Conservation (phyloP, 2,797 vertebrate genomes). For the Anguilla pacifica region DNA sequence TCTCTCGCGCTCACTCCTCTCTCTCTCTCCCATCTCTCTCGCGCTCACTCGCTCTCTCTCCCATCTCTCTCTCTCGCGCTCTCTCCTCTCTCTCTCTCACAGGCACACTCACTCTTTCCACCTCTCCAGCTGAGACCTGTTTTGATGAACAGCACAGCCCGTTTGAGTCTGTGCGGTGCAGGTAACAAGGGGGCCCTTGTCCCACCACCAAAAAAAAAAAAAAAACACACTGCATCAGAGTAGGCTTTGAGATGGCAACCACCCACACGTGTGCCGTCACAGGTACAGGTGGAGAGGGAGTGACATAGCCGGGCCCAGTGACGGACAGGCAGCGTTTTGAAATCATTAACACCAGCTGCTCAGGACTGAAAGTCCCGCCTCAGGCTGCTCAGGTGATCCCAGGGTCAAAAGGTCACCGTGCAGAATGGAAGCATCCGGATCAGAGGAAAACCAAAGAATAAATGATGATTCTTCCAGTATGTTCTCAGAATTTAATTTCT, state of each 20-base stretch:
- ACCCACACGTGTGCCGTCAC: neutral
- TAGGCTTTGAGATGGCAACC: neutral
- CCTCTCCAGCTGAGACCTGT: conserved; percentile 63
- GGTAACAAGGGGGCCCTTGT: conserved; percentile 68
- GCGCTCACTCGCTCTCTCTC: too few relatives aligned
- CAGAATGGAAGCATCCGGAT: neutral
- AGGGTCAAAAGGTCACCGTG: neutral
- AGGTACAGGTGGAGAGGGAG: neutral
- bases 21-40: too few relatives aligned
- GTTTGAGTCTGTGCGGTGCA: conserved; percentile 59
- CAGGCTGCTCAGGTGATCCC: neutral
- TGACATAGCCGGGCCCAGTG: neutral
- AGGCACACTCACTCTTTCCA: conserved; percentile 66
- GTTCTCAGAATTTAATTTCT: neutral
- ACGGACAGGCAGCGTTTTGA: neutral
- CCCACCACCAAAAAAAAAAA: conserved; percentile 50
- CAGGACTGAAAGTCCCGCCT: neutral
- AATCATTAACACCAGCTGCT: neutral
- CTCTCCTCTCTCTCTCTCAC: neutral
- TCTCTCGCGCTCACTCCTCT: too few relatives aligned
- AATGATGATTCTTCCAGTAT: neutral
- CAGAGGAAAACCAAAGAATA: neutral
- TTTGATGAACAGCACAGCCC: conserved; percentile 63
- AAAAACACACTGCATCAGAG: neutral
- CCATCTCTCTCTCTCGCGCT: neutral